Base-by-base conservation (phyloP, 1,140 invertebrate genomes). In the Drosophila santomea region DNA sequence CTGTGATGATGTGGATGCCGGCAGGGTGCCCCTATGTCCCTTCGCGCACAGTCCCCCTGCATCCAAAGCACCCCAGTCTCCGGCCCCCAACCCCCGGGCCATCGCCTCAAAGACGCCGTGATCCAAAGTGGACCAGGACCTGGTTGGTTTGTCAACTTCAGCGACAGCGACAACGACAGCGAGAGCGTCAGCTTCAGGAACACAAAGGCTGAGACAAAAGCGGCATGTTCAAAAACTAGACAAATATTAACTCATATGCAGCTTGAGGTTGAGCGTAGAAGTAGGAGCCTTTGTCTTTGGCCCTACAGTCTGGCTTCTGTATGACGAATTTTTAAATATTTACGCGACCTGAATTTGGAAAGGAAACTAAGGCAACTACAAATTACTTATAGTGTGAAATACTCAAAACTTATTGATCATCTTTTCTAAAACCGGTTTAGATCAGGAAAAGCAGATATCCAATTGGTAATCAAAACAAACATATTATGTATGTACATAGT, bases 161-260 rank as follows among this genome's bases (percentile, higher is more conserved):
- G 41, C 25, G 25, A 45, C 39, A 35, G 41, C 64, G 20, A 20
- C 20, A 20, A 35, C 25, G 25, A 45, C 39, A 35, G 41, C 64
- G 20, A 20, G 1, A 20, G 20, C 25, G 25, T 55, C 39, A 35
- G 41, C 64, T 48, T 47, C 75, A 71, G 17, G 28, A 60, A 60
- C 61, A 64, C 61, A 68, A 68, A 52, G 64, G 47, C 61, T 50
- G 50, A 78, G 64, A 89, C 80, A 89, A 89, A 89, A 72, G 77
- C 64, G 69, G 76, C 79, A 73, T 72, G 77, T 72, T 84, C 77
- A 68, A 84, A 89, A 89, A 88, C 80, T 89, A 89, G 84, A 84
- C 84, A 89, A 89, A 89, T 89, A 89, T 89, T 89, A 89, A 89
- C 84, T 73, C 80, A 77, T 77, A 73, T 89, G 75, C 69, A 61